Evolutionary conservation across 2,888 invertebrate genomes (phyloP).

Genomic region (Nomada ferruginata): DNA sequence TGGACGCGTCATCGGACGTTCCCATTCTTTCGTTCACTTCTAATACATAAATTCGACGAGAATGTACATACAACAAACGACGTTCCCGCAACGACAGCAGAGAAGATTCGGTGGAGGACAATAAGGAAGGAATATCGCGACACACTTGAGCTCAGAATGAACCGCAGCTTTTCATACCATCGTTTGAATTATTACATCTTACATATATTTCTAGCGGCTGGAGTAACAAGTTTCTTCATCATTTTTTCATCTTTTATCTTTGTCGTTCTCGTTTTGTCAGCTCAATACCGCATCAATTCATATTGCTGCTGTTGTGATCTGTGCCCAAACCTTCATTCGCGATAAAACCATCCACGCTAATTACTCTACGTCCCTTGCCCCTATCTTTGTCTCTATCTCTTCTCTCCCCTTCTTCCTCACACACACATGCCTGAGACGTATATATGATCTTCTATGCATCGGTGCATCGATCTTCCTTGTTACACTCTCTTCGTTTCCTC

Average conservation of each 20-base stretch:
- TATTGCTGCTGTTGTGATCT: slow-evolving; percentile 82
- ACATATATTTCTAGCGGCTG: slow-evolving; percentile 75
- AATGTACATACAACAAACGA: too few relatives aligned
- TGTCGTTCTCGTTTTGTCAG: slow-evolving; percentile 67
- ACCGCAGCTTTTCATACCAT: slow-evolving; percentile 58
- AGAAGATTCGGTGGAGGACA: too few relatives aligned
- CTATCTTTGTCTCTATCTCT: background rate
- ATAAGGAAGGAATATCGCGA: slow-evolving; percentile 5
- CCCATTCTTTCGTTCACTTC: too few relatives aligned
- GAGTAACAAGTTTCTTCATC: slow-evolving; percentile 69
- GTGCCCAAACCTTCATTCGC: too few relatives aligned
- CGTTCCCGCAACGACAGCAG: too few relatives aligned
- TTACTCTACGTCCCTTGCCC: slow-evolving; percentile 5
- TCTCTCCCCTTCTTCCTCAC: slow-evolving; percentile 6
- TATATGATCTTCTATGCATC: slow-evolving; percentile 20
- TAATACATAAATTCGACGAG: too few relatives aligned
- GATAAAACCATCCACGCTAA: slow-evolving; percentile 7
- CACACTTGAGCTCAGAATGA: slow-evolving; percentile 55
- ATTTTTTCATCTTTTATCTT: slow-evolving; percentile 41
- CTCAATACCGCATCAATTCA: slow-evolving; percentile 83
- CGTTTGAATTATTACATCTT: slow-evolving; percentile 59
- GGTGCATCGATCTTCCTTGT: slow-evolving; percentile 42
- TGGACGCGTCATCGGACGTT: too few relatives aligned
- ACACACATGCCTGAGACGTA: slow-evolving; percentile 23
- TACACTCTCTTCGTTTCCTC: slow-evolving; percentile 4